phyloP scores from a whole-genome alignment of 2,113 vertebrate genomes.

The Rhinolophus sinicus region DNA sequence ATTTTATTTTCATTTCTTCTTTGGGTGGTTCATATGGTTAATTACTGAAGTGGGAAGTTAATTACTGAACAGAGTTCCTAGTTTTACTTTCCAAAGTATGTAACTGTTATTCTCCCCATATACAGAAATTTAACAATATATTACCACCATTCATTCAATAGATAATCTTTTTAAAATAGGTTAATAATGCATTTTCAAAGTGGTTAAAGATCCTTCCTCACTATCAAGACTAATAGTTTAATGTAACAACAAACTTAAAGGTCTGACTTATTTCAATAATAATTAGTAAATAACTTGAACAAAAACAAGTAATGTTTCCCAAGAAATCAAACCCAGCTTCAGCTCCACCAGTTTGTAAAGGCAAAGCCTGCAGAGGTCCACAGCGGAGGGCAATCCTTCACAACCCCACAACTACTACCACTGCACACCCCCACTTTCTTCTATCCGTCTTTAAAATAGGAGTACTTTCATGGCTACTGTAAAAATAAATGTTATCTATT shows the following conservation, averaged over 20 bases:
- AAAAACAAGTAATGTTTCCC: constrained; percentile 2
- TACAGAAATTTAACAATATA: not conserved
- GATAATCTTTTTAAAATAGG: not conserved
- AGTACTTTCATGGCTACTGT: not conserved
- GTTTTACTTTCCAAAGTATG: constrained; percentile 7
- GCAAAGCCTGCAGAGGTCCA: not conserved
- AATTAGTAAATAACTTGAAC: not conserved
- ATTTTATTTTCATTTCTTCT: not conserved
- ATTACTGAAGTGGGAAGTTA: not conserved
- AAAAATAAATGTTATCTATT: not conserved
- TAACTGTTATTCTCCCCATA: not conserved
- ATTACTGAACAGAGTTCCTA: not conserved
- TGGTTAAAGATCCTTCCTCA: not conserved
- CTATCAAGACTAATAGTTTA: not conserved
- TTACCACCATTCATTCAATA: not conserved
- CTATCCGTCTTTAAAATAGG: not conserved
- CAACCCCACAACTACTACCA: not conserved
- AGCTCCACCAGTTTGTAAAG: not conserved
- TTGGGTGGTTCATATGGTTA: not conserved
- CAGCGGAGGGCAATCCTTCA: not conserved
- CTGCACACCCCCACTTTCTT: not conserved
- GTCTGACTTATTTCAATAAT: not conserved
- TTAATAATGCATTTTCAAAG: not conserved
- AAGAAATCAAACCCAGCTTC: not conserved
- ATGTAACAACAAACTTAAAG: not conserved